Percentiles rank a stretch among this genome's conserved stretches.
Evolutionary conservation across 2,888 invertebrate genomes (phyloP).

Genomic region (Caenorhabditis sp.): DNA sequence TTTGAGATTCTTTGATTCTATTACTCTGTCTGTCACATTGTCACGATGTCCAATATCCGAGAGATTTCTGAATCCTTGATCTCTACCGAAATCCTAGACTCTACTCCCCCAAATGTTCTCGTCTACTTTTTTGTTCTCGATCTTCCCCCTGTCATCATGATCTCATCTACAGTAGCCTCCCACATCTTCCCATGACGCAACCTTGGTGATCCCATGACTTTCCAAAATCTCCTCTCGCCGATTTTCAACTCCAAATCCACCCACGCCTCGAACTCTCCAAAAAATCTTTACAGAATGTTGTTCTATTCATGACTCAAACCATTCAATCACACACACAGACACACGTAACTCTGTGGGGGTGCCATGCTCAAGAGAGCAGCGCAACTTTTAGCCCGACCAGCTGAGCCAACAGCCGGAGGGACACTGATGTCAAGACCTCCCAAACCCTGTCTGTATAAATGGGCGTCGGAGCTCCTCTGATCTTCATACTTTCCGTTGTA

Average conservation of each 20-base stretch:
- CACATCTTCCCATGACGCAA: not conserved
- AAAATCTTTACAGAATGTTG: conserved; percentile 2
- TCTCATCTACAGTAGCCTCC: not conserved
- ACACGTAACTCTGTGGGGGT: conserved; percentile 28
- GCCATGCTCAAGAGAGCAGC: conserved; percentile 40
- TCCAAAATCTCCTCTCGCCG: no score
- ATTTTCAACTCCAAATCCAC: conserved; percentile 4
- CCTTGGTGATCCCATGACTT: not conserved
- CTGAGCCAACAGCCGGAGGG: conserved; percentile 44
- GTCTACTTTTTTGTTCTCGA: conserved; percentile 2
- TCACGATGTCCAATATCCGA: no score
- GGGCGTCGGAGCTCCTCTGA: not conserved
- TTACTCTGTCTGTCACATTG: no score
- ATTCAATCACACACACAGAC: conserved; percentile 1
- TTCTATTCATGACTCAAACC: conserved; percentile 23
- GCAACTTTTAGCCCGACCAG: conserved; percentile 25
- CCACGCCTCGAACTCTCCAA: not conserved
- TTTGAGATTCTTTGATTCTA: not conserved
- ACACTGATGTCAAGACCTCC: conserved; percentile 46
- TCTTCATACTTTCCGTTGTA: conserved; percentile 44
- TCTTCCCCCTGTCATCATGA: not conserved
- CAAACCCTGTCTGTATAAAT: conserved; percentile 34
- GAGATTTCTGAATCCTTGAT: not conserved
- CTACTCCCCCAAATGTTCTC: not conserved
- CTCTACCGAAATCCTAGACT: not conserved